Base-by-base conservation (phyloP, 2,797 vertebrate species). In the Sebastes melanostomus region DNA sequence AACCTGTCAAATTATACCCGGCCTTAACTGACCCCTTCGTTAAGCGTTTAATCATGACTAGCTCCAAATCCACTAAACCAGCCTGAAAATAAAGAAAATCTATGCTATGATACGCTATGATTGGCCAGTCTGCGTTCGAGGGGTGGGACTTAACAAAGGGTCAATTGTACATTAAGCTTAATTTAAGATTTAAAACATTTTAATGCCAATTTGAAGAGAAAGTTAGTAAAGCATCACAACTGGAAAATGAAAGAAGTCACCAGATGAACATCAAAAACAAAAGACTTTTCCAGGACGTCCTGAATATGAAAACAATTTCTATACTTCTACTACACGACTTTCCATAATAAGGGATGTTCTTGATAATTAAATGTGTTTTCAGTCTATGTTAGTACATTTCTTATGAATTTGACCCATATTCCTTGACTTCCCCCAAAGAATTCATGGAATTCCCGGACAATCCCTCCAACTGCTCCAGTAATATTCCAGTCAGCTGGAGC, bases 401-500 rank as follows among this genome's bases (percentile, higher is more conserved):
- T 30, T 52, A 36, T 32, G 18, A 32, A 56, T 34, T 13, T 60
- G 12, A 73, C 22, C 25, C 25, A 36, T 55, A 62, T 62, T 59
- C 56, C 13, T 25, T 16, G 25, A 14, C 55, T 27, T 42, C 13
- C 63, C 25, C 20, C 22, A 18, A 58, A 58, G 34, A 75, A 22
- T 66, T 66, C 52, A 3, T 5, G 5, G 54, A 27, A 32, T 72
- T 30, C 14, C 12, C 6, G 16, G 6, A 58, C 11, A 3, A 66
- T 7, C 12, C 12, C 27, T 77, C 14, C 27, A 61, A 22, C 22
- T 67, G 24, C 22, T 11, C 38, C 60, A 10, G 36, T 14, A 18
- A 38, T 60, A 42, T 56, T 70, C 59, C 25, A 22, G 27, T 74
- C 71, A 61, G 60, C 30, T 55, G 42, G 29, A 67, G 80, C 11